Base-by-base conservation (phyloP, 2,888 invertebrate genomes). In the Shargacucullia verbasci region DNA sequence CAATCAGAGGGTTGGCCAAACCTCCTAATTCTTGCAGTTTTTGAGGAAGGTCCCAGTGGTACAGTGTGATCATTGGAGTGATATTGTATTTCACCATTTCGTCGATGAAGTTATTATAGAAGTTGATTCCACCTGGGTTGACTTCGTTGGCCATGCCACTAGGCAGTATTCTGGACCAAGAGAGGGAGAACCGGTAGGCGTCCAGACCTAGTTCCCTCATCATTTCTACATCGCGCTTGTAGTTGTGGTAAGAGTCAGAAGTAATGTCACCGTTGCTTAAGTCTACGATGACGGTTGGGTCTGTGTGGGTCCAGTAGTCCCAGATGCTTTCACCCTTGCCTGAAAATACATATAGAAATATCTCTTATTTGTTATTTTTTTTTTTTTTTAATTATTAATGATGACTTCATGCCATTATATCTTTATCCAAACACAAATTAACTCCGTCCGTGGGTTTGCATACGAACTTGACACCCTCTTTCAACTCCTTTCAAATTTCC, bases 111-210 rank as follows among this genome's bases (percentile, higher is more conserved):
- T 94, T 89, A 66, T 95, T 95, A 83, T 97, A 97, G 83, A 95
- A 96, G 12, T 91, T 85, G 11, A 96, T 86, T 4, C 96, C 96
- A 1, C 90, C 91, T 70, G 91, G 81, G 79, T 95, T 97, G 15
- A 95, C 76, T 7, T 87, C 76, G 41, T 94, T 89, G 0, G 88
- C 48, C 35, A 91, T 85, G 10, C 95, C 96, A 33, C 89, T 92
- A 0, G 96, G 95, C 13, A 96, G 80, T 25, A 96, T 89, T 41
- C 96, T 86, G 0, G 95, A 65, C 96, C 96, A 96, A 4, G 95
- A 93, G n/a, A 95, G 74, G 0, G 95, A 95, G 78, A 95, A 95
- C 5, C 95, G 82, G 76, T 95, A 95, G 40, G 88, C 88, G 38
- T 94, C 83, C 0, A 92, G 79, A 1, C 91, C 90, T 1, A 94